These are phyloP conservation scores for Gambusia affinis DNA, from an alignment of 2,113 vertebrate species.

Conservation along the genomic window DNA sequence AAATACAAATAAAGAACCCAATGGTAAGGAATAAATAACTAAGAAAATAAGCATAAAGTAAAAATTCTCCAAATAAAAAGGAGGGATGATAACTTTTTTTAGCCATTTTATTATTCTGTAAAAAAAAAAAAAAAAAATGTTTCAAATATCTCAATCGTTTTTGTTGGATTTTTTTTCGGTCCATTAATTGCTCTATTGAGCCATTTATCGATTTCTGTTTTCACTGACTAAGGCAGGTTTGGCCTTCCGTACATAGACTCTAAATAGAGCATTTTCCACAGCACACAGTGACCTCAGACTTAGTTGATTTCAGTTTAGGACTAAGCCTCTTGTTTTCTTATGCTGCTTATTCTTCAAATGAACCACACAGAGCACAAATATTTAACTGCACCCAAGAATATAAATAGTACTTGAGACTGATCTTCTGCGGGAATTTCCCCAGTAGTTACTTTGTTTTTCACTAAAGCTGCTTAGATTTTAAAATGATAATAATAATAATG, in stretches of 20 bases:
- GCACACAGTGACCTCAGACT: conserved; percentile 70
- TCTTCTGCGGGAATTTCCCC: conserved; percentile 29
- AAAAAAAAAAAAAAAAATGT: too few relatives aligned
- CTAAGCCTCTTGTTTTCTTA: conserved; percentile 58
- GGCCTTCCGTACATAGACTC: conserved; percentile 4
- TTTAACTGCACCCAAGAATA: conserved; percentile 51
- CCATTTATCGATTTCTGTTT: background rate
- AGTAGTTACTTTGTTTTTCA: conserved; percentile 23
- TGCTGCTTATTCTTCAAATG: conserved; percentile 54
- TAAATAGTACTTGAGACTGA: conserved; percentile 39
- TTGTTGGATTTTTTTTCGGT: background rate
- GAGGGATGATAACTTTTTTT: background rate
- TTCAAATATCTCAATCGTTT: background rate
- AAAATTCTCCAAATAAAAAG: background rate
- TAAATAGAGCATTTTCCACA: conserved; percentile 57
- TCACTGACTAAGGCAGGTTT: background rate
- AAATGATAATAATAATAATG: conserved; percentile 29
- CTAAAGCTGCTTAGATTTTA: conserved; percentile 60
- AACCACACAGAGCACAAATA: conserved; percentile 55
- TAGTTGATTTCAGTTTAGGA: conserved; percentile 63
- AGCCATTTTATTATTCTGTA: background rate
- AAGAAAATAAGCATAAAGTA: background rate
- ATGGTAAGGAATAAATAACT: background rate
- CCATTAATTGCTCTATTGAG: background rate
- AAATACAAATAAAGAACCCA: background rate